Conservation (phyloP, 2,888 invertebrate genomes). For the Caenorhabditis sulstoni region DNA sequence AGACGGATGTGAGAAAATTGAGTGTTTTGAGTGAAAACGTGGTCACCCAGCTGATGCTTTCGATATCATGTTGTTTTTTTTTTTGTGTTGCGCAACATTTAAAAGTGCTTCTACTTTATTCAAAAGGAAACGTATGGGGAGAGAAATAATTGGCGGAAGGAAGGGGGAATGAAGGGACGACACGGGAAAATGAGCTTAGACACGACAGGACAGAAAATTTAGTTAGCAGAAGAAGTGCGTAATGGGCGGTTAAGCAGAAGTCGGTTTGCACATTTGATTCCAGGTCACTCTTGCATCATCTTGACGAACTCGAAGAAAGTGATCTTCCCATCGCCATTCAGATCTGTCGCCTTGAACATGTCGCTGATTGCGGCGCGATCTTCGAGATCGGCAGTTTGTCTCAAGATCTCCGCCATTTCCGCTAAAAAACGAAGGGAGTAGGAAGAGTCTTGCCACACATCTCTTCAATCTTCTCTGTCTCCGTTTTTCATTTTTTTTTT, state of each 20-base stretch:
- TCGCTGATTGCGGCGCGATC: constrained; percentile 70
- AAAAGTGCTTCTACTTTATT: constrained; percentile 53
- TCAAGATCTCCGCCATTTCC: constrained; percentile 74
- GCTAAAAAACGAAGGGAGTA: constrained; percentile 59
- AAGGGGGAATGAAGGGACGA: constrained; percentile 29
- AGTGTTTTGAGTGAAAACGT: constrained; percentile 42
- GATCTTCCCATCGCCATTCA: constrained; percentile 75
- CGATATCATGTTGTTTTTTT: constrained; percentile 31
- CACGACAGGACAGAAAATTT: constrained; percentile 47
- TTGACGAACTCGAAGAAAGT: constrained; percentile 76
- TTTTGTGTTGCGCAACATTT: constrained; percentile 28
- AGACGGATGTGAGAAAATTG: constrained; percentile 29
- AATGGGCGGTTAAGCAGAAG: constrained; percentile 1
- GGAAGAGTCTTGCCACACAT: constrained; percentile 16
- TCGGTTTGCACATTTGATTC: background rate
- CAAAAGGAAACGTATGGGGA: constrained; percentile 17
- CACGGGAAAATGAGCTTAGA: constrained; percentile 40
- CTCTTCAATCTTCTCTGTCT: background rate
- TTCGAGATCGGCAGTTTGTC: constrained; percentile 70
- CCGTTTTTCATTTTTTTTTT: constrained; percentile 35
- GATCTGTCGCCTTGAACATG: constrained; percentile 76
- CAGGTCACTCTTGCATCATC: constrained; percentile 74
- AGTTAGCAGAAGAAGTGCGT: constrained; percentile 19
- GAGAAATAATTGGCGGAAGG: constrained; percentile 6
- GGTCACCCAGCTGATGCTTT: constrained; percentile 49